Evolutionary conservation across 2,888 invertebrate species (phyloP).

Genomic region (Thymelicus sylvestris): DNA sequence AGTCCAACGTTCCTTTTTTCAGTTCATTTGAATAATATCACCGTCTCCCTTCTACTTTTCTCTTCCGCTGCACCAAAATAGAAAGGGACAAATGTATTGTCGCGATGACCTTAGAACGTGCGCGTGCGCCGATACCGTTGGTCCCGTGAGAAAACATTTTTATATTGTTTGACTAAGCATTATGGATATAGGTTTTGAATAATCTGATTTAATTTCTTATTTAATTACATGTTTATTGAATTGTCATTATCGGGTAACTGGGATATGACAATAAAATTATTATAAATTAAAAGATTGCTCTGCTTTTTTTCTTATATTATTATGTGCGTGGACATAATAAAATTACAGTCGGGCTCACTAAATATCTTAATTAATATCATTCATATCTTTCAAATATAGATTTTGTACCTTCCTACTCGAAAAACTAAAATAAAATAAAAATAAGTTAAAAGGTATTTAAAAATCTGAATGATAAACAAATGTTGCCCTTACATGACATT

Average conservation of each 20-base stretch:
- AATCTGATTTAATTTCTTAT: slow-evolving; percentile 45
- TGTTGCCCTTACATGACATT: too few species aligned
- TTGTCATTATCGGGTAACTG: not conserved
- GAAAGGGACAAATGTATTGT: slow-evolving; percentile 56
- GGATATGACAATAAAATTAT: too few species aligned
- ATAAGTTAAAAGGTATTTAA: too few species aligned
- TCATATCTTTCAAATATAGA: too few species aligned
- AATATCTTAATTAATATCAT: too few species aligned
- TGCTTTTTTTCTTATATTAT: too few species aligned
- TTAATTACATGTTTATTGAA: slow-evolving; percentile 36
- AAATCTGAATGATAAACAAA: too few species aligned
- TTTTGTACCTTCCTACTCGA: too few species aligned
- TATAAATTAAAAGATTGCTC: too few species aligned
- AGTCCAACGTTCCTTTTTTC: slow-evolving; percentile 67
- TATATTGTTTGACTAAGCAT: slow-evolving; percentile 59
- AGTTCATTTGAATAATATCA: slow-evolving; percentile 69
- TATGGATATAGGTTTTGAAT: slow-evolving; percentile 58
- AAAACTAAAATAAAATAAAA: too few species aligned
- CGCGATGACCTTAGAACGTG: slow-evolving; percentile 67
- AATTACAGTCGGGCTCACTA: not conserved
- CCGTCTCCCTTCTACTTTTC: slow-evolving; percentile 47
- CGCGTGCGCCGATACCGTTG: slow-evolving; percentile 76
- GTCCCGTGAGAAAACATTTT: slow-evolving; percentile 78
- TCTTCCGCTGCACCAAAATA: slow-evolving; percentile 32
- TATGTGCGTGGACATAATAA: not conserved